A percentile compares a stretch with the other conserved stretches of the same genome.
These are phyloP conservation scores for Nautilus pompilius DNA, from an alignment of 1,140 invertebrate species.

Conservation along the genomic window DNA sequence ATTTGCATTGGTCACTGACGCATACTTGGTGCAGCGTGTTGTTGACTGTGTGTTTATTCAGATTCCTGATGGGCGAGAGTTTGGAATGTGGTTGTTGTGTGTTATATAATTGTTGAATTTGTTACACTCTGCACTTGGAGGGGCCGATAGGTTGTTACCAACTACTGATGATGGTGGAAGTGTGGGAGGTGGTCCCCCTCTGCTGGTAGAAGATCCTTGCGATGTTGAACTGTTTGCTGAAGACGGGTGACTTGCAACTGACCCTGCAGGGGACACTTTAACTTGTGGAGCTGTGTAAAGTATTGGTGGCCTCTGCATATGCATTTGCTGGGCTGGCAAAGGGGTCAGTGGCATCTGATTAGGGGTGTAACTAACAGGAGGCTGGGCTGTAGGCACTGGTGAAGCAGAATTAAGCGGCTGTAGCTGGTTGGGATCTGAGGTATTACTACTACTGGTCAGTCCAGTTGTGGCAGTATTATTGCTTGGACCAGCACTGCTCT, in stretches of 20 bases:
- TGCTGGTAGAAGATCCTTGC: slow-evolving; percentile 13
- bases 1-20: too few relatives aligned
- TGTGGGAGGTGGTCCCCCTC: slow-evolving; percentile 3
- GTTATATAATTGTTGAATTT: slow-evolving; percentile 31
- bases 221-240: slow-evolving; percentile 34
- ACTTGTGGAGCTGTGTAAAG: slow-evolving; percentile 12
- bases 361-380: neutral
- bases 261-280: slow-evolving; percentile 42
- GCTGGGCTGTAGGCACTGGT: slow-evolving; percentile 2
- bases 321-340: slow-evolving; percentile 9
- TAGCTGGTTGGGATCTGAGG: slow-evolving; percentile 25
- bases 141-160: slow-evolving; percentile 12
- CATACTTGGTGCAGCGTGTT: too few relatives aligned
- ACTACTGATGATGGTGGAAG: slow-evolving; percentile 17
- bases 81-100: slow-evolving; percentile 45
- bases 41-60: too few relatives aligned
- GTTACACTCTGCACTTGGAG: slow-evolving; percentile 22
- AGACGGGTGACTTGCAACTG: slow-evolving; percentile 33
- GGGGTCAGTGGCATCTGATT: slow-evolving; percentile 13
- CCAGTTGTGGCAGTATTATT: slow-evolving; percentile 61
- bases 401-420: slow-evolving; percentile 3
- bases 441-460: slow-evolving; percentile 45
- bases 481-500: slow-evolving; percentile 61
- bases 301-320: slow-evolving; percentile 10
- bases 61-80: slow-evolving; percentile 9